These are phyloP conservation scores for Platorchestia sp. DNA, from an alignment of 1,140 invertebrate species.

Conservation along the genomic window DNA sequence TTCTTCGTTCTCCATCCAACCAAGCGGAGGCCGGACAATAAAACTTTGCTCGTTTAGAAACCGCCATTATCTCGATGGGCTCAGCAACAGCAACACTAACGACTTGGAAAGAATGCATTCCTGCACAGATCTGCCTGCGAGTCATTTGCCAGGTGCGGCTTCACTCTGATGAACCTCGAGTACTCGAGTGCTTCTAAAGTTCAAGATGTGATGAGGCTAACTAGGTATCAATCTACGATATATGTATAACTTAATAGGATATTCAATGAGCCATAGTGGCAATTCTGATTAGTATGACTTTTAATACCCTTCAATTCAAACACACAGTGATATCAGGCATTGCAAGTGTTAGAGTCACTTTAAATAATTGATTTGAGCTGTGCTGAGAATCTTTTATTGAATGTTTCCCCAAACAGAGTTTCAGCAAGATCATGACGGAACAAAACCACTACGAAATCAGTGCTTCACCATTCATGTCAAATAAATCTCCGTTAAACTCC, in stretches of 20 bases:
- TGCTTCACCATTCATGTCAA: background rate
- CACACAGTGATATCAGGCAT: background rate
- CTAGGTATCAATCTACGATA: background rate
- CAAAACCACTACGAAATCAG: background rate
- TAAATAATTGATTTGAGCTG: background rate
- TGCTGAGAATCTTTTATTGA: background rate
- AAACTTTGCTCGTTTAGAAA: conserved; percentile 9
- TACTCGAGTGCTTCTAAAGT: background rate
- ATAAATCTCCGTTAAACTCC: background rate
- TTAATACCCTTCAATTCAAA: background rate
- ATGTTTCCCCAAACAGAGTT: background rate
- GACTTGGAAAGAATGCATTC: background rate
- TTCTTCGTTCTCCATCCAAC: background rate
- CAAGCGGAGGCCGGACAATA: background rate
- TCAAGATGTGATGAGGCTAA: background rate
- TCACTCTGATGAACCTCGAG: background rate
- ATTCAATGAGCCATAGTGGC: too few species aligned
- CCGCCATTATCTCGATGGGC: background rate
- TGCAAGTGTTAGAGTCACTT: background rate
- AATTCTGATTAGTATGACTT: background rate
- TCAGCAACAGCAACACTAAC: background rate
- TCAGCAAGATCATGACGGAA: background rate
- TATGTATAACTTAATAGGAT: too few species aligned
- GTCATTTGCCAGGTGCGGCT: background rate
- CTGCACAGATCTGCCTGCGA: background rate